A percentile compares a stretch with the other conserved stretches of the same genome.
phyloP scores from a whole-genome alignment of 2,888 invertebrate genomes.

The Trichopria drosophilae region DNA sequence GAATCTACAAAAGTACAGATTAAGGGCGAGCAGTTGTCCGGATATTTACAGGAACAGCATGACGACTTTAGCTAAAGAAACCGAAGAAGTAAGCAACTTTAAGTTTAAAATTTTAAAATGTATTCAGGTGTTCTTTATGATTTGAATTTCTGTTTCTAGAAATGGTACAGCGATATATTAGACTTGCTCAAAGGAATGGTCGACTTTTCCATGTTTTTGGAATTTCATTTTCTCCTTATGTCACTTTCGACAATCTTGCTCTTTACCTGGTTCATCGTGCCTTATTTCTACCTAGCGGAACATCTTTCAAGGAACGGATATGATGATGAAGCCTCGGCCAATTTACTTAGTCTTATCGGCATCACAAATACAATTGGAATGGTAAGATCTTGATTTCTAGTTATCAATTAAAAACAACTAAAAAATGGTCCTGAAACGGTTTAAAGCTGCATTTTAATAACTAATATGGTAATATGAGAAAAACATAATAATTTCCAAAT shows the following conservation, averaged over 20 bases:
- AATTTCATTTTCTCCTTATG: constrained; percentile 77
- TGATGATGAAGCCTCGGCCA: constrained; percentile 73
- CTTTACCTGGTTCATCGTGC: constrained; percentile 93
- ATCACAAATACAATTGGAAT: constrained; percentile 89
- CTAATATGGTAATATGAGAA: no score
- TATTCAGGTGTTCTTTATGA: not conserved
- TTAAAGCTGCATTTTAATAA: no score
- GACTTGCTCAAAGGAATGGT: constrained; percentile 72
- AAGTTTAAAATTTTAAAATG: no score
- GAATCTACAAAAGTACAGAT: constrained; percentile 77
- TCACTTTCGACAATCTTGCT: constrained; percentile 84
- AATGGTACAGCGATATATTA: constrained; percentile 71
- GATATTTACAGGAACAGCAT: constrained; percentile 89
- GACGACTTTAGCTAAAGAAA: constrained; percentile 78
- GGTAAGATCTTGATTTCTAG: constrained; percentile 61
- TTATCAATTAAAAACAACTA: not conserved
- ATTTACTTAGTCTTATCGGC: constrained; percentile 83
- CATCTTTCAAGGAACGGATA: constrained; percentile 75
- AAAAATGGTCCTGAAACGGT: no score
- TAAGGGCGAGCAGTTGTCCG: constrained; percentile 88
- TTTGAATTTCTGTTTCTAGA: constrained; percentile 61
- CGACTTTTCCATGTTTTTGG: constrained; percentile 78
- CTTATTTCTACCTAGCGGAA: constrained; percentile 91
- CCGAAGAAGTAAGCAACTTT: constrained; percentile 75
- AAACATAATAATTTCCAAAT: constrained; percentile 4